Base-by-base conservation (phyloP, 2,888 invertebrate genomes). In the Formica aserva region DNA sequence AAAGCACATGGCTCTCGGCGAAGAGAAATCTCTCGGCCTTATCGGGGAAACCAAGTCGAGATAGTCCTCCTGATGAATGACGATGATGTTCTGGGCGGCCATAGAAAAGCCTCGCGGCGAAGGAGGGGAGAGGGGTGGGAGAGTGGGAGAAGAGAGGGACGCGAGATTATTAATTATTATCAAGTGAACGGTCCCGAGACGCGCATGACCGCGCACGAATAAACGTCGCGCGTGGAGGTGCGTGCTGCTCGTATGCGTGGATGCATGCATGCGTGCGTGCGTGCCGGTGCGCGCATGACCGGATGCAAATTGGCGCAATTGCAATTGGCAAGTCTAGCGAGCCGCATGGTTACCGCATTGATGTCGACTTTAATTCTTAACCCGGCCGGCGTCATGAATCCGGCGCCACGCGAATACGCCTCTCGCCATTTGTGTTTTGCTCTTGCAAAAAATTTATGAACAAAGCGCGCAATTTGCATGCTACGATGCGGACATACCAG, bases 121-220 rank as follows among this genome's bases (percentile, higher is more conserved):
- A 71, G 29, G 4, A 18, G 4, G 15, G 5, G 5, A 4, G 15
- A 4, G 0, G 5, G 48, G 0, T 0, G 22, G 22, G 22, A 22
- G 22, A 22, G 1, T 6, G 48, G 48, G 1, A n/a, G n/a, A n/a
- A 52, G n/a, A 52, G 48, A 8, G n/a, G 15, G 48, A 41, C 41
- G 72, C 63, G 48, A 67, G 67, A 55, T 85, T 89, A 85, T 89
- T 86, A 90, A 89, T 90, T 90, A 90, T 90, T 82, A 75, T 84
- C 86, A 83, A 48, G 82, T 32, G 85, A 89, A 86, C 85, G 63
- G 78, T 83, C 78, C 69, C 32, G 32, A 62, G 41, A 67, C 75
- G 55, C 74, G 80, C 82, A 84, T 87, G 84, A 80, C 63, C 67
- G 76, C 77, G 69, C 69, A 60, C 82, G 80, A 85, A 89, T 85